Evolutionary conservation across 1,140 invertebrate species (phyloP).

Genomic region (Contarinia nasturtii): DNA sequence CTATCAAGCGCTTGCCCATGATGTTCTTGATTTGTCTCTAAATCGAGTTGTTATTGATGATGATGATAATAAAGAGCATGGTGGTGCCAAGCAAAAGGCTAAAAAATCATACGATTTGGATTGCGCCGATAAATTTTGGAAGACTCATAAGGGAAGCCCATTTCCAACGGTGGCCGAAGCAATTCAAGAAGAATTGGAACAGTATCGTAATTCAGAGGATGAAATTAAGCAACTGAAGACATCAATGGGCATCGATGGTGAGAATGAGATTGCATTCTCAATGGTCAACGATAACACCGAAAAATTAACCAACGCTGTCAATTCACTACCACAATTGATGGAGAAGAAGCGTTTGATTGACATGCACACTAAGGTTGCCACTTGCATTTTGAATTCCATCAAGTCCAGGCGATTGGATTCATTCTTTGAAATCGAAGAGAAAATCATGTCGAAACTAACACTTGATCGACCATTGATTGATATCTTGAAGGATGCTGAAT

Average conservation of each 20-base stretch:
- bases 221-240: constrained; percentile 90
- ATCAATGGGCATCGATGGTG: constrained; percentile 73
- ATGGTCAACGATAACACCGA: constrained; percentile 90
- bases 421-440: constrained; percentile 95
- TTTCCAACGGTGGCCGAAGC: constrained; percentile 96
- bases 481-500: constrained; percentile 65
- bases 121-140: constrained; percentile 79
- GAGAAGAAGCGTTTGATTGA: constrained; percentile 96
- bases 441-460: constrained; percentile 74
- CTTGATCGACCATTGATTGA: constrained; percentile 60
- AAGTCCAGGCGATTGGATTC: constrained; percentile 83
- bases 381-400: constrained; percentile 79
- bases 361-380: constrained; percentile 96
- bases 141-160: constrained; percentile 81
- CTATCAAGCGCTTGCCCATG: constrained; percentile 92
- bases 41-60: constrained; percentile 76
- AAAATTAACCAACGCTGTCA: constrained; percentile 82
- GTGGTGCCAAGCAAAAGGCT: constrained; percentile 41
- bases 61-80: constrained; percentile 23
- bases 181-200: constrained; percentile 93
- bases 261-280: constrained; percentile 51
- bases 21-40: constrained; percentile 77
- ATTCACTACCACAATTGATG: constrained; percentile 85
- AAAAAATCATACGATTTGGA: constrained; percentile 83
- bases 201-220: constrained; percentile 81